Conservation (phyloP, 2,888 invertebrate species). For the Stegophylla sp. region DNA sequence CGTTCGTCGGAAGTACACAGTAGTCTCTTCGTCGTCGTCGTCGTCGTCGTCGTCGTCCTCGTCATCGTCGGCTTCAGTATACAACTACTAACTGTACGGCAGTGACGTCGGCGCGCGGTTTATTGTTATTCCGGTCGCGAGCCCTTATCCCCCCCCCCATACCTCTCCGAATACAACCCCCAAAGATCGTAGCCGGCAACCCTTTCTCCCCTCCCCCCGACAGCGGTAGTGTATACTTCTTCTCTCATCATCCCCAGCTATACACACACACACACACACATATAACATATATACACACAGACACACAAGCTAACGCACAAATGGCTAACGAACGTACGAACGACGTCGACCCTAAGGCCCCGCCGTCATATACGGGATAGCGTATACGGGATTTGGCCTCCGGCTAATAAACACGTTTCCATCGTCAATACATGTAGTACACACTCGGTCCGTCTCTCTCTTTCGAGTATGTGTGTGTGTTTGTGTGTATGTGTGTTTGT, state of each 20-base stretch:
- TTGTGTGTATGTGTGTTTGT: too few relatives aligned
- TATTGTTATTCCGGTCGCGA: slow-evolving; percentile 57
- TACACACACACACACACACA: too few relatives aligned
- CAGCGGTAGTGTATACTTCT: too few relatives aligned
- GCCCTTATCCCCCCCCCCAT: neutral
- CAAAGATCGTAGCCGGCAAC: slow-evolving; percentile 37
- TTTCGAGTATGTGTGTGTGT: too few relatives aligned
- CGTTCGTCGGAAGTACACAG: too few relatives aligned
- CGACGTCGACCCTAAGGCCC: neutral
- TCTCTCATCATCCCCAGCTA: neutral
- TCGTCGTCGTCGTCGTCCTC: neutral
- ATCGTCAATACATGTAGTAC: neutral
- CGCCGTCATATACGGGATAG: neutral
- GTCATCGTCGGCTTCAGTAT: slow-evolving; percentile 1
- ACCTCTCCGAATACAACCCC: too few relatives aligned
- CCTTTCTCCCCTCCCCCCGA: neutral
- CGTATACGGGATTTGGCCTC: slow-evolving; percentile 35
- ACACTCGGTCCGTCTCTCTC: neutral
- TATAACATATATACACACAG: neutral
- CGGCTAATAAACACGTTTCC: slow-evolving; percentile 55
- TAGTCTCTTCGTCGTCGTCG: neutral
- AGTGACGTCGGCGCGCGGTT: slow-evolving; percentile 7
- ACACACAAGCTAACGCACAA: neutral
- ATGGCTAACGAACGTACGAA: slow-evolving; percentile 52
- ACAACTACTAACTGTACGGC: too few relatives aligned